phyloP scores from a whole-genome alignment of 2,113 vertebrate species.

The Epinephelus lanceolatus region DNA sequence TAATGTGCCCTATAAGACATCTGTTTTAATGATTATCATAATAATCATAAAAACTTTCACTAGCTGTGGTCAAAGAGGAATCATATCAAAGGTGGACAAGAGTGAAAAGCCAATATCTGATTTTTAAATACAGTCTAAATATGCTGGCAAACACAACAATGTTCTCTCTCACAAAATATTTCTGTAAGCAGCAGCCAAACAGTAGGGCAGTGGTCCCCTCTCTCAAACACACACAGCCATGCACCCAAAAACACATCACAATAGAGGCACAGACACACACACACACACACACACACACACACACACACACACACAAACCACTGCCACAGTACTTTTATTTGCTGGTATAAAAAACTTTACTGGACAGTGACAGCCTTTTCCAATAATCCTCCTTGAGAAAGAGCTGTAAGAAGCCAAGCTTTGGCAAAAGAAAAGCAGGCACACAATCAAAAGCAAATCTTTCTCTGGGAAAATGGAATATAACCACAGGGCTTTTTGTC shows the following conservation, averaged over 20 bases:
- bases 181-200: slow-evolving; percentile 41
- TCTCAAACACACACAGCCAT: slow-evolving; percentile 30
- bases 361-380: slow-evolving; percentile 62
- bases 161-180: slow-evolving; percentile 36
- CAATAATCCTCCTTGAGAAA: slow-evolving; percentile 66
- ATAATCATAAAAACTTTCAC: slow-evolving; percentile 35
- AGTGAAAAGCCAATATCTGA: slow-evolving; percentile 25
- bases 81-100: slow-evolving; percentile 11
- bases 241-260: slow-evolving; percentile 11
- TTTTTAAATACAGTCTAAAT: slow-evolving; percentile 45
- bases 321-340: slow-evolving; percentile 49
- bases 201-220: slow-evolving; percentile 15
- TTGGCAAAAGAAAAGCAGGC: slow-evolving; percentile 50
- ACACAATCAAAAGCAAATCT: slow-evolving; percentile 68
- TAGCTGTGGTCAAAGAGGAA: slow-evolving; percentile 24
- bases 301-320: slow-evolving; percentile 6
- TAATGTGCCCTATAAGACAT: slow-evolving; percentile 14
- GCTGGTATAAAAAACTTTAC: slow-evolving; percentile 32
- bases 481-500: slow-evolving; percentile 68
- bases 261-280: not conserved
- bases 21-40: slow-evolving; percentile 32
- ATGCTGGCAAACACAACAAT: slow-evolving; percentile 21
- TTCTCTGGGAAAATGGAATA: slow-evolving; percentile 68
- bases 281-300: not conserved
- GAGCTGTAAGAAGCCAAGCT: slow-evolving; percentile 59